These are phyloP conservation scores for Ceraclea dissimilis DNA, from an alignment of 2,888 invertebrate species.

Conservation along the genomic window DNA sequence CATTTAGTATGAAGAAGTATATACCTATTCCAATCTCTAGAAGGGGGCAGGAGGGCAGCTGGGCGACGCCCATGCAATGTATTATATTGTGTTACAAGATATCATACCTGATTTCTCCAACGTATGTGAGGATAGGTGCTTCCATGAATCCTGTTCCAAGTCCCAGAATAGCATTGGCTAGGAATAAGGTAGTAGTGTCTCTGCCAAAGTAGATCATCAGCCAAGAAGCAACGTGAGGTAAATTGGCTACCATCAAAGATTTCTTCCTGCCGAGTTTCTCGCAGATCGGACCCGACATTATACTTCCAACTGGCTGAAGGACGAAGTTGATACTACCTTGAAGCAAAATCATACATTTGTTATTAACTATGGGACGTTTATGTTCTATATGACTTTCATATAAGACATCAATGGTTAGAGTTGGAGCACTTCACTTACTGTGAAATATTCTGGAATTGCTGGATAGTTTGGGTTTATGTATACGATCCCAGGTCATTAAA, in stretches of 20 bases:
- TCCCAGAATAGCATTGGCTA: slow-evolving; percentile 47
- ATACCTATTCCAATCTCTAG: no score
- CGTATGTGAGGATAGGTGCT: slow-evolving; percentile 52
- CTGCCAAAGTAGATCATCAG: slow-evolving; percentile 46
- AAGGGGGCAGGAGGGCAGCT: no score
- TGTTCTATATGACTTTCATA: neutral
- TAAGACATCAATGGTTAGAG: neutral
- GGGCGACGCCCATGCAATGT: no score
- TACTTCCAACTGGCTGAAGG: slow-evolving; percentile 51
- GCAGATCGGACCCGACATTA: slow-evolving; percentile 48
- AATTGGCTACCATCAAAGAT: slow-evolving; percentile 49
- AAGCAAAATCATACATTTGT: slow-evolving; percentile 24
- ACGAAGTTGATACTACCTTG: slow-evolving; percentile 50
- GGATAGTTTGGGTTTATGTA: no score
- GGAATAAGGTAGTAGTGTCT: slow-evolving; percentile 42
- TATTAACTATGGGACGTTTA: neutral
- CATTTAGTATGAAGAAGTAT: no score
- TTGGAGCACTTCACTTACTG: no score
- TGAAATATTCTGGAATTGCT: no score
- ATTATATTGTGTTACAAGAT: no score
- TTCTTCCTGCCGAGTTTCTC: slow-evolving; percentile 50
- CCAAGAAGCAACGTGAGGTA: slow-evolving; percentile 52
- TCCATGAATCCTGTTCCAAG: slow-evolving; percentile 54
- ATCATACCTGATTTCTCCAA: slow-evolving; percentile 50
- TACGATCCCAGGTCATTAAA: no score